phyloP scores from a whole-genome alignment of 2,113 vertebrate species.

The Addax nasomaculatus region DNA sequence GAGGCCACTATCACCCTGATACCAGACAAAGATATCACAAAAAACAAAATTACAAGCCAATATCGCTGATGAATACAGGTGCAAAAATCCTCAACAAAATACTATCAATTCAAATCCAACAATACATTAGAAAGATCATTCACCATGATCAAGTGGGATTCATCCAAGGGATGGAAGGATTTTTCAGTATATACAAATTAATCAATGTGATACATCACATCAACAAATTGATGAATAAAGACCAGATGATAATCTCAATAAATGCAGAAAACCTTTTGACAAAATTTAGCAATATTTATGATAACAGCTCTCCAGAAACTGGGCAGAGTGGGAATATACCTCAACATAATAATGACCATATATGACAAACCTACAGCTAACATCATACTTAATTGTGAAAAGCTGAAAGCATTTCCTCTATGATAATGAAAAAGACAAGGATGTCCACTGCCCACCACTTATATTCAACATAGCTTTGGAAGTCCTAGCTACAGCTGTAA shows the following conservation, averaged over 20 bases:
- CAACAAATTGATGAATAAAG: not conserved
- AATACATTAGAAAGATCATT: not conserved
- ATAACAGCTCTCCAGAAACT: not conserved
- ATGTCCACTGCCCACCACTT: not conserved
- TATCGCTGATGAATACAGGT: not conserved
- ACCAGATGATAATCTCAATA: not conserved
- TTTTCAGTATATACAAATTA: not conserved
- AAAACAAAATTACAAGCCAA: not conserved
- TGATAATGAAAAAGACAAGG: not conserved
- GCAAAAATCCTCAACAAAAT: not conserved
- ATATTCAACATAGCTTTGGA: not conserved
- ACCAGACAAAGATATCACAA: not conserved
- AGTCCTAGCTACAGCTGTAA: not conserved
- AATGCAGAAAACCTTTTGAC: not conserved
- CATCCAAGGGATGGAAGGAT: not conserved
- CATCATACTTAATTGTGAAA: not conserved
- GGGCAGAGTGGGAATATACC: not conserved
- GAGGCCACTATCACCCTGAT: not conserved
- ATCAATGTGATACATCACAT: not conserved
- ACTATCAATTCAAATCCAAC: not conserved
- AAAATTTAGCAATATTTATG: not conserved
- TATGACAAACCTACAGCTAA: not conserved
- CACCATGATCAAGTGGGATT: not conserved
- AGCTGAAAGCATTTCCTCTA: not conserved
- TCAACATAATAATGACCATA: not conserved